Percentiles rank a stretch among this genome's conserved stretches.
These are phyloP conservation scores for Proteles cristata DNA, from an alignment of 2,113 vertebrate species.

Conservation along the genomic window DNA sequence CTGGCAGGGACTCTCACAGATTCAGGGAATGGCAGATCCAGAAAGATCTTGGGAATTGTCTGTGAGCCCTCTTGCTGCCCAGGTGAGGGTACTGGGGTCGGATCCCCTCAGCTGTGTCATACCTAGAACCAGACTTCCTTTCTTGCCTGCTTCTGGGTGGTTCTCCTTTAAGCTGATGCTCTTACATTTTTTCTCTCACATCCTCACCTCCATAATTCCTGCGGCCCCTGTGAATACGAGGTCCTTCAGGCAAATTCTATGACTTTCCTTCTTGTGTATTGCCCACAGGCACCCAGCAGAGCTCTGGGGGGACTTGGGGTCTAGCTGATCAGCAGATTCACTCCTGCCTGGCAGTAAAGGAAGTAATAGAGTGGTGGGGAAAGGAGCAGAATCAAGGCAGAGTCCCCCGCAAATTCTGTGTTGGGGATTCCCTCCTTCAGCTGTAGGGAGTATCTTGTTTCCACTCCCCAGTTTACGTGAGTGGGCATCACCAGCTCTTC, in stretches of 20 bases:
- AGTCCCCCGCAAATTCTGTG: neutral
- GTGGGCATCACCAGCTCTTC: neutral
- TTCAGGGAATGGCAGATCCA: no score
- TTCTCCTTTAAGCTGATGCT: neutral
- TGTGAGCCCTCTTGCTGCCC: neutral
- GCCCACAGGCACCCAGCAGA: neutral
- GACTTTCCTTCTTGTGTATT: neutral
- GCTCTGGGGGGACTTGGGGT: neutral
- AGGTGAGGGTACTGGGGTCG: neutral
- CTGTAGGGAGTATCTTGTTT: neutral
- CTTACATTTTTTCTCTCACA: neutral
- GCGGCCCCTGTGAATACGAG: neutral
- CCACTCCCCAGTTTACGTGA: neutral
- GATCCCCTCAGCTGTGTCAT: neutral
- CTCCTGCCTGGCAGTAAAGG: neutral
- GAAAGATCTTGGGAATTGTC: neutral
- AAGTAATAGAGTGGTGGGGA: neutral
- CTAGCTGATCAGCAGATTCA: neutral
- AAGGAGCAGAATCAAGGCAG: neutral
- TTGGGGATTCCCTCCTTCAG: neutral
- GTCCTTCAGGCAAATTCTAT: accelerated
- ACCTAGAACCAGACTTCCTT: neutral
- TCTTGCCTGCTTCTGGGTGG: neutral
- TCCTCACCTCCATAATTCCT: neutral
- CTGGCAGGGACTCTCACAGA: neutral